phyloP scores from a whole-genome alignment of 2,888 invertebrate genomes.

The Drosophila dives region DNA sequence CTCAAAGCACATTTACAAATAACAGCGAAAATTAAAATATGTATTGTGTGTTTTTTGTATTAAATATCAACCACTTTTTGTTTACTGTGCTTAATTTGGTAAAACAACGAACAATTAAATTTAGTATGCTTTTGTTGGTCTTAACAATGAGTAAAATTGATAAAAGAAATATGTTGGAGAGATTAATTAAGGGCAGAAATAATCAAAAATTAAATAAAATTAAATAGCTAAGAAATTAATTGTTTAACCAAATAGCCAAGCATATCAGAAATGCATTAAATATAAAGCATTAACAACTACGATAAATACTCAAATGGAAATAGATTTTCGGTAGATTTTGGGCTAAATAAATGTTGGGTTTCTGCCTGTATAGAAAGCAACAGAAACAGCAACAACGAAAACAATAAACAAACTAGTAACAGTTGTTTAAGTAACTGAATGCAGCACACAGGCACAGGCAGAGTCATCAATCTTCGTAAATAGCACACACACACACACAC shows the following conservation, averaged over 20 bases:
- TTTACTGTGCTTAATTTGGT: not conserved
- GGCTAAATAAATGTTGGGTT: conserved; percentile 60
- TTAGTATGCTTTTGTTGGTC: conserved; percentile 41
- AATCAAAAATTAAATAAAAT: conserved; percentile 25
- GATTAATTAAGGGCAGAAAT: conserved; percentile 11
- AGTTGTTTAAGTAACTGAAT: conserved; percentile 59
- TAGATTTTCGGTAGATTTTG: conserved; percentile 18
- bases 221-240: conserved; percentile 48
- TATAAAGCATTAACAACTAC: conserved; percentile 56
- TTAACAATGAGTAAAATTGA: conserved; percentile 27
- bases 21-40: not conserved
- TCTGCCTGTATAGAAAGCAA: not conserved
- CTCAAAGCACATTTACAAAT: not conserved
- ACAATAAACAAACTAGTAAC: conserved; percentile 11
- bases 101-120: conserved; percentile 7
- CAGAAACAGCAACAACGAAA: not conserved
- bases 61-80: not conserved
- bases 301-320: conserved; percentile 7
- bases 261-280: conserved; percentile 77
- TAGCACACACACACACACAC: conserved; percentile 45
- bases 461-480: conserved; percentile 70
- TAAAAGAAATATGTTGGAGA: not conserved
- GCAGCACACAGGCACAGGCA: conserved; percentile 40
- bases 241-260: conserved; percentile 54
- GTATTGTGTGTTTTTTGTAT: not conserved